Evolutionary conservation across 2,113 vertebrate species (phyloP).

Genomic region (Castor canadensis): DNA sequence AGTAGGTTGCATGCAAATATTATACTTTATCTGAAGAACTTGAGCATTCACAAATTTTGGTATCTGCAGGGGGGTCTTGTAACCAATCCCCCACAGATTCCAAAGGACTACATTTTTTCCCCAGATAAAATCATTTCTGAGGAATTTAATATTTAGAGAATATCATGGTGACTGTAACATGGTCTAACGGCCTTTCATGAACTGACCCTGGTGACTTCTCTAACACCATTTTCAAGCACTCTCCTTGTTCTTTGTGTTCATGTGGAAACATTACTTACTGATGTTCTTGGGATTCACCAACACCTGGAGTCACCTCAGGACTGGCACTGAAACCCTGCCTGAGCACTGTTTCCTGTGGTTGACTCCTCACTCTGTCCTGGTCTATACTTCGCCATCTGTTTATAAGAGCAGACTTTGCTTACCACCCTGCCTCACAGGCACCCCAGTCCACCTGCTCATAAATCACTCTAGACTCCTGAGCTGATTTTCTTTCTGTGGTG

Average conservation of each 20-base stretch:
- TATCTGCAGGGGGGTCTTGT: neutral
- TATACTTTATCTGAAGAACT: neutral
- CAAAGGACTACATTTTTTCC: neutral
- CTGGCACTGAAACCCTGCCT: too few relatives aligned
- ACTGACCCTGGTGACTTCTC: neutral
- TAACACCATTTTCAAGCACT: neutral
- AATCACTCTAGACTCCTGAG: neutral
- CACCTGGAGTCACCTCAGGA: neutral
- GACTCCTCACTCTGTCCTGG: fast-evolving
- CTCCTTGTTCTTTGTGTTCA: neutral
- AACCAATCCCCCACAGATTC: neutral
- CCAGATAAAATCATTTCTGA: neutral
- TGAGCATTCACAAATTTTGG: neutral
- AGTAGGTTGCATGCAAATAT: neutral
- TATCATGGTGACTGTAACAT: too few relatives aligned
- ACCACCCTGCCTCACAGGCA: too few relatives aligned
- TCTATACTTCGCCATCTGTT: neutral
- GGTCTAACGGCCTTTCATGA: neutral
- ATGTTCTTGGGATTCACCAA: neutral
- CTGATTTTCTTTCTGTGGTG: neutral
- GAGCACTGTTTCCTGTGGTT: fast-evolving
- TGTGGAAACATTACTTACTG: neutral
- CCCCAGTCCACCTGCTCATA: fast-evolving
- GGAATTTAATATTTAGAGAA: neutral
- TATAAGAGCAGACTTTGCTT: neutral